Conservation (phyloP, 2,797 vertebrate species). For the Oophaga sylvatica region DNA sequence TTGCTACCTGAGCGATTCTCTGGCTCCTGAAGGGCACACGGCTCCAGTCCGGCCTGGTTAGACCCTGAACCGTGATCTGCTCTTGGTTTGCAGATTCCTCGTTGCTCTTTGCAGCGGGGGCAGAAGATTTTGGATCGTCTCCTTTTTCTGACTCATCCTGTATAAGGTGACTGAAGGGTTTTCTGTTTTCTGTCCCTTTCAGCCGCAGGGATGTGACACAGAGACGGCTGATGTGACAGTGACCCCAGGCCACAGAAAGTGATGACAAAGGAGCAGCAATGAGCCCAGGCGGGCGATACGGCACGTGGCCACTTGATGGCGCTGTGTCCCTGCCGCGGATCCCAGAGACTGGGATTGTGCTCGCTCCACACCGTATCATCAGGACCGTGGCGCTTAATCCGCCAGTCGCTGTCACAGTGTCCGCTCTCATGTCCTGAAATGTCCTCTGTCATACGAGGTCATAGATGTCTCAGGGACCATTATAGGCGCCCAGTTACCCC, state of each 20-base stretch:
- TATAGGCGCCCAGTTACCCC: no score
- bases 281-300: not conserved
- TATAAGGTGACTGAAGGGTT: not conserved
- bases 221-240: conserved; percentile 10
- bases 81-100: not conserved
- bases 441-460: no score
- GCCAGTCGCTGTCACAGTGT: not conserved
- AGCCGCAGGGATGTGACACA: conserved; percentile 27
- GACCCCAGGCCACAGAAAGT: not conserved
- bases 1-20: not conserved
- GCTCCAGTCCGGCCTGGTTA: no score
- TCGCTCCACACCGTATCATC: not conserved
- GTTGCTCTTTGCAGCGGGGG: not conserved
- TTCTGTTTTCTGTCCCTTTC: not conserved
- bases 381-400: not conserved
- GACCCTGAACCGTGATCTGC: not conserved
- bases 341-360: not conserved
- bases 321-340: not conserved
- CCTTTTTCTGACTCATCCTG: not conserved
- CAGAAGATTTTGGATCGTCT: not conserved
- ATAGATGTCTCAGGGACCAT: no score
- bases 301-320: conserved; percentile 3
- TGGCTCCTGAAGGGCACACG: no score
- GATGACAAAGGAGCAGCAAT: not conserved
- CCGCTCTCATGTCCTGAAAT: not conserved